Evolutionary conservation across 2,888 invertebrate genomes (phyloP), one percentile per base, ranked within the genome.

Genomic region (Criorhina ranunculi): DNA sequence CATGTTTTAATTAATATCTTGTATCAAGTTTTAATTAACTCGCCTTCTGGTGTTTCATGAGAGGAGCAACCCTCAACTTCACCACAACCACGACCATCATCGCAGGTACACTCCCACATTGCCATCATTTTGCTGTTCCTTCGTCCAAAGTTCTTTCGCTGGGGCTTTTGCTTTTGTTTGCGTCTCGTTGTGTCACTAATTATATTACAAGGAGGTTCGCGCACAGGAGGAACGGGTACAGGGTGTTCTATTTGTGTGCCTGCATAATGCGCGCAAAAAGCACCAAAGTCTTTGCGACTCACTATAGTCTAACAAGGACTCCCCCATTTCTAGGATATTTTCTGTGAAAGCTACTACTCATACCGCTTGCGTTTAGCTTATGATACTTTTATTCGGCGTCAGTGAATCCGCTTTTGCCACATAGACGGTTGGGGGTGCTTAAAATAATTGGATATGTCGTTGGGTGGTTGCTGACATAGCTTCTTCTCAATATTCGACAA

Each of bases 11-110:
- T 87, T 87, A 87, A 87, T 87, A 87, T 87, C 87, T 87, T 87
- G 87, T 87, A 87, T 87, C 87, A 87, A 87, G 87, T 87, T 87
- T 87, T 87, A 87, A 87, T 87, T 87, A 87, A 87, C 87, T 87
- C 87, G 87, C 87, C 87, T 87, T 86, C 87, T 87, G 86, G 87
- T 86, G 86, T 77, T 86, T 85, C 86, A 79, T 78, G 78, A 80
- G 80, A 67, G 80, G 51, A 69, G 42, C 64, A 75, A 70, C 79
- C 75, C 79, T 75, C 78, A 70, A 70, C 75, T 70, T 57, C 76
- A 51, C 29, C 57, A 8, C 44, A 40, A 35, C 55, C 76, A 53
- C 35, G 67, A 57, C 60, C 37, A 29, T 64, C 51, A 24, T 40
- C 17, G 57, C 77, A 66, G 53, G 29, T 73, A 60, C n/a, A n/a